Evolutionary conservation across 2,888 invertebrate genomes (phyloP).

Genomic region (Coleophora flavipennella): DNA sequence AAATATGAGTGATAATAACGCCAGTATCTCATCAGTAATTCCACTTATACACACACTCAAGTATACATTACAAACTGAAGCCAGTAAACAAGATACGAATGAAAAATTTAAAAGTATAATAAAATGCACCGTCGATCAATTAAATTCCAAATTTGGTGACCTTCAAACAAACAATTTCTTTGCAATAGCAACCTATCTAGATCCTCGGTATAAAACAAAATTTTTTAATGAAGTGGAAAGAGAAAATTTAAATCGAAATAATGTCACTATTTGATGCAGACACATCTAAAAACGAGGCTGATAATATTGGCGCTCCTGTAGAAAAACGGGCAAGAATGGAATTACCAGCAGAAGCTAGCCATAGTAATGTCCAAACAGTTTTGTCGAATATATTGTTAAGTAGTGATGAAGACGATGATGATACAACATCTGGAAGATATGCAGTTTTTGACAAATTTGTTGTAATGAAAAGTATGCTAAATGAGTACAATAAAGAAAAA

Average conservation of each 20-base stretch:
- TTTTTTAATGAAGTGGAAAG: neutral
- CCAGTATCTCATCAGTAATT: neutral
- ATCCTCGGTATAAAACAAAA: no score
- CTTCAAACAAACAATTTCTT: no score
- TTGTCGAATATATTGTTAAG: conserved; percentile 13
- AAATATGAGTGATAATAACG: conserved; percentile 13
- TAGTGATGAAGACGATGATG: conserved; percentile 12
- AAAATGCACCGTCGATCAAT: conserved; percentile 10
- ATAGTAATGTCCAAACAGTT: conserved; percentile 13
- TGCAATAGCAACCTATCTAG: no score
- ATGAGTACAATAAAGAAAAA: no score
- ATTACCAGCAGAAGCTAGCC: conserved; percentile 13
- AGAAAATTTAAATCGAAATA: neutral
- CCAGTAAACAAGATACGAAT: conserved; percentile 10
- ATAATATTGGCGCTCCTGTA: conserved; percentile 11
- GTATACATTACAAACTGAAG: conserved; percentile 11
- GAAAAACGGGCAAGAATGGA: conserved; percentile 15
- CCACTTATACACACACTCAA: conserved; percentile 4
- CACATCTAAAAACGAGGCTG: conserved; percentile 10
- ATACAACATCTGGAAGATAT: conserved; percentile 8
- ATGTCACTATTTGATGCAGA: conserved; percentile 1
- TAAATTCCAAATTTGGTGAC: conserved; percentile 6
- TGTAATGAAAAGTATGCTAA: conserved; percentile 6
- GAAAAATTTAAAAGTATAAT: conserved; percentile 11
- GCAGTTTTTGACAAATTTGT: conserved; percentile 12